Evolutionary conservation across 2,888 invertebrate genomes (phyloP).

Genomic region (Watsonalla binaria): DNA sequence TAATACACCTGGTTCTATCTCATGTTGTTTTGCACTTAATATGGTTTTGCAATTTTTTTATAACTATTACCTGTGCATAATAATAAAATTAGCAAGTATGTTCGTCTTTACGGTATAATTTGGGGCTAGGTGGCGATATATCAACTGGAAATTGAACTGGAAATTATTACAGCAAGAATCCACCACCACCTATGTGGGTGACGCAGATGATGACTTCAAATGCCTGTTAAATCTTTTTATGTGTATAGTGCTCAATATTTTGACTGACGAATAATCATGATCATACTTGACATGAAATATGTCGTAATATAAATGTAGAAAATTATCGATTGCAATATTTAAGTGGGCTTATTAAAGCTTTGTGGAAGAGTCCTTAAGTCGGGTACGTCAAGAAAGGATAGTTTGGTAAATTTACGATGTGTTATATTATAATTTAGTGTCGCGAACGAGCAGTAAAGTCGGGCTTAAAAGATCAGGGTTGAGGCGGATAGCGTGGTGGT

Average conservation of each 20-base stretch:
- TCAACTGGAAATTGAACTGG: no score
- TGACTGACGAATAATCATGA: no score
- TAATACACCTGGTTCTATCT: constrained; percentile 43
- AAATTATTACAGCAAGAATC: no score
- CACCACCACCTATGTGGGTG: no score
- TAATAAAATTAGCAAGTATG: not conserved
- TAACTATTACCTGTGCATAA: constrained; percentile 1
- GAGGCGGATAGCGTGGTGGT: constrained; percentile 23
- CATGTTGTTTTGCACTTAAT: not conserved
- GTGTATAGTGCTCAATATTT: no score
- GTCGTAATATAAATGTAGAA: not conserved
- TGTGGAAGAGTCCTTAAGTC: constrained; percentile 51
- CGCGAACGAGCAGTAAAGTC: constrained; percentile 64
- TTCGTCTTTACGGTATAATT: no score
- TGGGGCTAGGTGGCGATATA: no score
- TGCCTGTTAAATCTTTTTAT: no score
- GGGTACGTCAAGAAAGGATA: constrained; percentile 59
- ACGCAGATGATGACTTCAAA: no score
- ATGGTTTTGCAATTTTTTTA: no score
- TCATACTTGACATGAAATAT: no score
- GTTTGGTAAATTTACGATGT: constrained; percentile 73
- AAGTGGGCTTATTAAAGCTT: constrained; percentile 28
- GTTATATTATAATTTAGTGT: constrained; percentile 78
- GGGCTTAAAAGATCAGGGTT: constrained; percentile 71
- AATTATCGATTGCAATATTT: not conserved